Conservation (phyloP, 2,888 invertebrate species). For the Diarsia rubi region DNA sequence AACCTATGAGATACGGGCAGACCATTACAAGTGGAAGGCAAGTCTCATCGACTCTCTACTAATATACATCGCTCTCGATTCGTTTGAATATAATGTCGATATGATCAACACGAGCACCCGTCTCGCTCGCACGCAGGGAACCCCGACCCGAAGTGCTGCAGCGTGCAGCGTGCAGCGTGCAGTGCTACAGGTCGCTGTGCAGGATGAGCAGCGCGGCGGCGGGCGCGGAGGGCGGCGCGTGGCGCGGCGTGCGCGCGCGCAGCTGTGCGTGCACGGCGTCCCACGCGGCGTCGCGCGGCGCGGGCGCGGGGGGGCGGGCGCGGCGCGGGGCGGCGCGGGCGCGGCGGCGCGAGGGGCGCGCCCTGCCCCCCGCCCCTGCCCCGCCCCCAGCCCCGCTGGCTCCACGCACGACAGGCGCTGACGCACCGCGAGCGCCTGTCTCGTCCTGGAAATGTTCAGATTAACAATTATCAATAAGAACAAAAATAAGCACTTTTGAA, state of each 20-base stretch:
- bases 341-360: conserved; percentile 13
- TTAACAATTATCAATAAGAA: background rate
- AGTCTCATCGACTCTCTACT: conserved; percentile 31
- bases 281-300: conserved; percentile 77
- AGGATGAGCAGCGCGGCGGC: conserved; percentile 82
- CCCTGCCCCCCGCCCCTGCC: background rate
- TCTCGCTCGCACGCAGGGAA: background rate
- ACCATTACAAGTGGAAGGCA: conserved; percentile 35
- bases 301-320: conserved; percentile 68
- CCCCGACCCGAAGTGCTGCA: background rate
- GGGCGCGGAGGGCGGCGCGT: conserved; percentile 69
- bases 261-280: conserved; percentile 85
- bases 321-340: conserved; percentile 59
- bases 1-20: conserved; percentile 45
- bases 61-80: conserved; percentile 20
- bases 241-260: conserved; percentile 68
- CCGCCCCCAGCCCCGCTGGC: conserved; percentile 14
- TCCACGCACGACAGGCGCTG: conserved; percentile 26
- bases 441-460: conserved; percentile 69
- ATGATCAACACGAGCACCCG: conserved; percentile 15
- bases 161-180: background rate
- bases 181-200: conserved; percentile 78
- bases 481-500: background rate
- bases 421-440: conserved; percentile 51
- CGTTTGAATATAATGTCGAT: conserved; percentile 21